Conservation (phyloP, 1,140 invertebrate species). For the Periplaneta americana region DNA sequence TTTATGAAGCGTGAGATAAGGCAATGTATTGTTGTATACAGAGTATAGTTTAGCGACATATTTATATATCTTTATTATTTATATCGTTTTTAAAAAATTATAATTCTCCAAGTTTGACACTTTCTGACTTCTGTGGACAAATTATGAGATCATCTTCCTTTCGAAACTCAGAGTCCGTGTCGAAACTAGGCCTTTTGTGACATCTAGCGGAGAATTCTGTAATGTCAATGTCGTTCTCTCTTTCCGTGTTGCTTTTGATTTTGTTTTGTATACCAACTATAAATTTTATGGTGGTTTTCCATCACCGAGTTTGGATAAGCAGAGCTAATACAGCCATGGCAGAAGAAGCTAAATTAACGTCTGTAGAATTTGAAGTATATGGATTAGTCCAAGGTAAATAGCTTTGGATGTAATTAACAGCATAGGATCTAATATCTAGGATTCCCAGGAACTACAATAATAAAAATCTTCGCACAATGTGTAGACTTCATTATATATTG, state of each 20-base stretch:
- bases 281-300: background rate
- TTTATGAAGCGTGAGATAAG: too few relatives aligned
- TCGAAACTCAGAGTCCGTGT: background rate
- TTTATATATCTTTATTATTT: too few relatives aligned
- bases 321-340: too few relatives aligned
- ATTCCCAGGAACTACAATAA: too few relatives aligned
- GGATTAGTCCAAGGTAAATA: constrained; percentile 52
- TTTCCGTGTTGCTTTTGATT: background rate
- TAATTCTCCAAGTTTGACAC: too few relatives aligned
- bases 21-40: too few relatives aligned
- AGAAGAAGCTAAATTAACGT: constrained; percentile 26
- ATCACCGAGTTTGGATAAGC: background rate
- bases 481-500: too few relatives aligned
- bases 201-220: background rate
- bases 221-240: background rate
- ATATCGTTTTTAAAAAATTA: too few relatives aligned
- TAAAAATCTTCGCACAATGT: too few relatives aligned
- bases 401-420: background rate
- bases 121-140: too few relatives aligned
- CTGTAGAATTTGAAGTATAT: constrained; percentile 55
- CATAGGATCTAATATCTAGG: too few relatives aligned
- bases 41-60: too few relatives aligned
- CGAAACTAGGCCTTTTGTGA: background rate
- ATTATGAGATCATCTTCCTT: background rate
- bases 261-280: background rate